phyloP scores from a whole-genome alignment of 2,888 invertebrate genomes.

The Himalopsyche japonica region DNA sequence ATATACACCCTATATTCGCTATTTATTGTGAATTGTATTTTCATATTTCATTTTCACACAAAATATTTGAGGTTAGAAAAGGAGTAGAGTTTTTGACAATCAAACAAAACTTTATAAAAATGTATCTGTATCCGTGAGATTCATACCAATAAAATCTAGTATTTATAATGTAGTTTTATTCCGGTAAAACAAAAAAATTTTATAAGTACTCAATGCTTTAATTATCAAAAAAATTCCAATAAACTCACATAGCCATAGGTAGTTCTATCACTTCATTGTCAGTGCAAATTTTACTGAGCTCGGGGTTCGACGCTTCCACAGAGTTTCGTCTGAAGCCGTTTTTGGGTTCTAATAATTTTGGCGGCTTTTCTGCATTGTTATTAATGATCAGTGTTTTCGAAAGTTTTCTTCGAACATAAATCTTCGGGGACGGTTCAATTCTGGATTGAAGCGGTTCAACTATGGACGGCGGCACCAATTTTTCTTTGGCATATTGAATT shows the following conservation, averaged over 20 bases:
- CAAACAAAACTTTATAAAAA: too few relatives aligned
- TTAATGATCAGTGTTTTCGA: constrained; percentile 48
- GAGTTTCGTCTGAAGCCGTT: background rate
- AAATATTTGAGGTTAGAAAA: too few relatives aligned
- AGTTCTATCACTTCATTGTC: constrained; percentile 59
- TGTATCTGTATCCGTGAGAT: too few relatives aligned
- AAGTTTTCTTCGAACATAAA: constrained; percentile 52
- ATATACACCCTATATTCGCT: too few relatives aligned
- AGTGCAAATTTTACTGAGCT: background rate
- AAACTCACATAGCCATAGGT: constrained; percentile 60
- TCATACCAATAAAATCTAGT: too few relatives aligned
- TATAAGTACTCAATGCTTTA: background rate
- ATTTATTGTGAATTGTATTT: too few relatives aligned
- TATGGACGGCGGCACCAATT: constrained; percentile 43
- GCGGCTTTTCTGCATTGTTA: constrained; percentile 13
- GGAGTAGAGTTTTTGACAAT: too few relatives aligned
- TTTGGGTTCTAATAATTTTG: background rate
- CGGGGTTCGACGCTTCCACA: background rate
- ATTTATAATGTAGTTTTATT: too few relatives aligned
- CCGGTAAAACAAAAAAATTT: too few relatives aligned
- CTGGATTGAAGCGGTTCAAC: background rate
- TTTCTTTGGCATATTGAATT: constrained; percentile 52
- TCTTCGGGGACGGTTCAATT: constrained; percentile 46
- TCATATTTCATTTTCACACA: too few relatives aligned
- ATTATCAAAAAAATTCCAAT: background rate